A percentile compares a stretch with the other conserved stretches of the same genome.
Evolutionary conservation across 1,140 invertebrate species (phyloP).

Genomic region (Nephotettix cincticeps): DNA sequence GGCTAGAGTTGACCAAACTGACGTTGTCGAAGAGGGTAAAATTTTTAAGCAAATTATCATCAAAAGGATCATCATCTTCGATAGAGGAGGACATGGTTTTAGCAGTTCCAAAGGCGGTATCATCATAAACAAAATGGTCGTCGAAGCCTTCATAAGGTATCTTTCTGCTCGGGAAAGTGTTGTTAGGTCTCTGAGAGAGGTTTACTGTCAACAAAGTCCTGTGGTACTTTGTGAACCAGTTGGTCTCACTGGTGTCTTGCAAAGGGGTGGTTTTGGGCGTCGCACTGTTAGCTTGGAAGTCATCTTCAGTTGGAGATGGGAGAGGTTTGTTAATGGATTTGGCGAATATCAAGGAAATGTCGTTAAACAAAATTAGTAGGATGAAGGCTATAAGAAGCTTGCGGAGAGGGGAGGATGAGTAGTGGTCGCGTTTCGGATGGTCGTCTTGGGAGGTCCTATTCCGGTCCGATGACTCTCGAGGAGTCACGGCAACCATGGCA

Average conservation of each 20-base stretch:
- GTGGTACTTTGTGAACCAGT: not conserved
- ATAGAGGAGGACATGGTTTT: constrained; percentile 4
- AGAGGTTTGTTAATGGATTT: not conserved
- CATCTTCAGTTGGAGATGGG: not conserved
- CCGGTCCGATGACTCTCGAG: not conserved
- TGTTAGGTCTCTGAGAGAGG: not conserved
- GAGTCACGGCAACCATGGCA: constrained; percentile 13
- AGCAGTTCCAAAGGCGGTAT: not conserved
- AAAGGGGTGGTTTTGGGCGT: not conserved
- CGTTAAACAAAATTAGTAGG: not conserved
- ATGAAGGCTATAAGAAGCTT: not conserved
- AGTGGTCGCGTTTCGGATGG: not conserved
- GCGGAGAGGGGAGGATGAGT: not conserved
- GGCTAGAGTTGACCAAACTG: not conserved
- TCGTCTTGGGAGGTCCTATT: not conserved
- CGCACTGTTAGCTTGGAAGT: not conserved
- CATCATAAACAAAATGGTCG: constrained; percentile 14
- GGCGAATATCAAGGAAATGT: not conserved
- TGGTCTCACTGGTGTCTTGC: not conserved
- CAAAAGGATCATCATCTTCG: not conserved
- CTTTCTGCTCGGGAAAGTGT: not conserved
- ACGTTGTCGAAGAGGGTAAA: not conserved
- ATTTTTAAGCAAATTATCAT: not conserved
- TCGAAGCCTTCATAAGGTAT: constrained; percentile 1
- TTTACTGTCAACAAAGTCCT: not conserved